Conservation (phyloP, 1,140 invertebrate genomes). For the Hirudo medicinalis region DNA sequence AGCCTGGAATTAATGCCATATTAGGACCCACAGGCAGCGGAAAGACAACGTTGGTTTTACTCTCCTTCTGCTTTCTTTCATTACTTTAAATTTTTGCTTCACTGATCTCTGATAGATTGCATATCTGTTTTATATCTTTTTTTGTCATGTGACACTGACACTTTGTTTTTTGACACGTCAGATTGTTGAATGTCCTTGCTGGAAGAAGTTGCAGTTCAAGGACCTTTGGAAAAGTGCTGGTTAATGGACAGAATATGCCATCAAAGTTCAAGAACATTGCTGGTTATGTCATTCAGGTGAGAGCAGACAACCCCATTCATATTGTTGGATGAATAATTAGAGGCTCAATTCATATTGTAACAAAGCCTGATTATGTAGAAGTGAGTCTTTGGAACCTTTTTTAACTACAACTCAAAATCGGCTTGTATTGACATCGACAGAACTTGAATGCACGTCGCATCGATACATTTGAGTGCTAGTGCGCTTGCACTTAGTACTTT, state of each 20-base stretch:
- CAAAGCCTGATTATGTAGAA: neutral
- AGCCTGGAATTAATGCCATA: constrained; percentile 41
- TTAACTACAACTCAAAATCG: neutral
- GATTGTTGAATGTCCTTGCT: constrained; percentile 38
- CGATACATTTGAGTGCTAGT: neutral
- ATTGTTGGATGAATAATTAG: neutral
- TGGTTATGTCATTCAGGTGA: constrained; percentile 42
- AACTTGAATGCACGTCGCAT: neutral
- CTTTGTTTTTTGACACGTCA: constrained; percentile 20
- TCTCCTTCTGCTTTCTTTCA: neutral
- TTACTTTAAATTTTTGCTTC: neutral
- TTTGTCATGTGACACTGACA: neutral
- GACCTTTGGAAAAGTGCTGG: constrained; percentile 32
- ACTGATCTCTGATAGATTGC: neutral
- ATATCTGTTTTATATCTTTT: constrained; percentile 1
- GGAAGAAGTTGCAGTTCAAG: constrained; percentile 36
- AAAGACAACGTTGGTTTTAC: constrained; percentile 38
- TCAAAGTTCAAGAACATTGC: constrained; percentile 40
- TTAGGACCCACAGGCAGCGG: constrained; percentile 41
- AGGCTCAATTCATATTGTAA: neutral
- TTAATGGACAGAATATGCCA: constrained; percentile 36
- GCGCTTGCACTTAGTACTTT: neutral
- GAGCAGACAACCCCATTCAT: neutral
- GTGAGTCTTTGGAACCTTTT: neutral
- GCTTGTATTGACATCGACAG: neutral